These are phyloP conservation scores for Petroica traversi DNA, from an alignment of 2,113 vertebrate species.

Conservation along the genomic window DNA sequence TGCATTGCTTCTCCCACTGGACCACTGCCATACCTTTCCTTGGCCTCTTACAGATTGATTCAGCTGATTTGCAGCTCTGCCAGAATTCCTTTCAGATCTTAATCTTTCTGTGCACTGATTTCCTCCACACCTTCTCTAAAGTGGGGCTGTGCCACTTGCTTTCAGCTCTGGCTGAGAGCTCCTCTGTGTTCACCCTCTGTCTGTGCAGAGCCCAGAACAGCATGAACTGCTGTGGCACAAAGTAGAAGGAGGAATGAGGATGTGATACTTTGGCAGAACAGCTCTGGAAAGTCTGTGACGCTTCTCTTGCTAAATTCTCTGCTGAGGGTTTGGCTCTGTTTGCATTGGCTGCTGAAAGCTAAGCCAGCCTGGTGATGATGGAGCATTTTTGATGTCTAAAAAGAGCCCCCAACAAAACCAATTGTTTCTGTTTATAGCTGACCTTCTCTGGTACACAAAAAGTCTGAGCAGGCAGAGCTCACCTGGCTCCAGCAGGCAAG, in stretches of 20 bases:
- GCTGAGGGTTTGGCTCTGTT: slow-evolving; percentile 9
- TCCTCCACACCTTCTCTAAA: neutral
- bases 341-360: neutral
- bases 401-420: slow-evolving; percentile 11
- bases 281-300: neutral
- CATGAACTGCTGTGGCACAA: neutral
- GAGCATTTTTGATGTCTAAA: slow-evolving; percentile 20
- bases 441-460: neutral
- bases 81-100: neutral
- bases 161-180: neutral
- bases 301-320: neutral
- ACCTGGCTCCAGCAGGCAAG: neutral
- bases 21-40: slow-evolving; percentile 13
- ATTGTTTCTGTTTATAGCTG: neutral
- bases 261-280: neutral
- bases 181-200: neutral
- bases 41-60: neutral
- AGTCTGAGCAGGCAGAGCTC: neutral
- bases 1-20: neutral
- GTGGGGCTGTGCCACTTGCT: neutral
- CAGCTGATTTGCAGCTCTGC: neutral
- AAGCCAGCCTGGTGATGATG: slow-evolving; percentile 16
- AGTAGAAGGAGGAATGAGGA: neutral
- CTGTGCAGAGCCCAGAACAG: neutral
- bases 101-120: neutral